Evolutionary conservation across 2,888 invertebrate species (phyloP), one percentile per base, ranked within the genome.

Genomic region (Gisinianus flammeolus): DNA sequence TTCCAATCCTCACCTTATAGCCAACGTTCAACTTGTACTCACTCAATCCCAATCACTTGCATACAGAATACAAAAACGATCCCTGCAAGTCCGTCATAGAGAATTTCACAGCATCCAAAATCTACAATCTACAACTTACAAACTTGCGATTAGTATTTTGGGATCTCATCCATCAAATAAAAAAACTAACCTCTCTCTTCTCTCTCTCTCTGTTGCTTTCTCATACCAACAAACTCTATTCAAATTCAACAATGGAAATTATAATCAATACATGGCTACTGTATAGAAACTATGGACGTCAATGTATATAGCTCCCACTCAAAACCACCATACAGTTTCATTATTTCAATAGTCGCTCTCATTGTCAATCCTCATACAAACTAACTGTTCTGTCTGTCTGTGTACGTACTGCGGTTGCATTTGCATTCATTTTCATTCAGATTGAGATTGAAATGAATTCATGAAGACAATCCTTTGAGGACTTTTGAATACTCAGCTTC

Each of bases 131-230:
- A 35, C 35, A 35, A 5, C 6, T 12, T 35, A 44, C 44, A 44
- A 12, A 6, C 44, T 2, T 44, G 12, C 44, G 3, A 44, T 44
- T 44, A 44, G 3, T 44, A 44, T 44, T 44, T 68, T 35, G 44
- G 44, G 68, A 68, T 33, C 68, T 68, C 68, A 44, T 68, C 68
- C 68, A 68, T 68, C 68, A 68, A 68, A n/a, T n/a, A n/a, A n/a
- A 68, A 68, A 44, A 44, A 68, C 24, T 62, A 62, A 62, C 62
- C 62, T 62, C 62, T 62, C 62, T 58, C 62, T 8, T 62, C 62
- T 28, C 28, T 62, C 28, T 24, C 3, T 10, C 62, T 54, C n/a
- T n/a, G n/a, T n/a, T n/a, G n/a, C 54, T 19, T n/a, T 54, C 54
- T 19, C 16, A 3, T 62, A 12, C 62, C 24, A 26, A 26, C 28